Conservation (phyloP, 2,888 invertebrate species). For the Drosophila acutilabella region DNA sequence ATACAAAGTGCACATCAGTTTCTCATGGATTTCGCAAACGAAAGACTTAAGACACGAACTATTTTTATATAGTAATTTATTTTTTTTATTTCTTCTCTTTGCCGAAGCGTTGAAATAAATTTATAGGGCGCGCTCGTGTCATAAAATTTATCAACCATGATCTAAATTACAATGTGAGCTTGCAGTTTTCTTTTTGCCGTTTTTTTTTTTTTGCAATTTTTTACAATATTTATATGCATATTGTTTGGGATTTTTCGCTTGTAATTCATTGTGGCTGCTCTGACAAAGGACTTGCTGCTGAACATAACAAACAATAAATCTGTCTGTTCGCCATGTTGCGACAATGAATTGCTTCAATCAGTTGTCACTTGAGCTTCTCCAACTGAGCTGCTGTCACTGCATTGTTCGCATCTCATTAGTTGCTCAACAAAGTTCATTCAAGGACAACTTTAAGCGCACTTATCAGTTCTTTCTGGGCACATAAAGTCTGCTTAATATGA, state of each 20-base stretch:
- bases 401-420: conserved; percentile 2
- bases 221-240: conserved; percentile 12
- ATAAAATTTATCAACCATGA: conserved; percentile 65
- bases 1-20: conserved; percentile 17
- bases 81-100: not conserved
- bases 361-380: conserved; percentile 46
- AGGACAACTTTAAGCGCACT: conserved; percentile 2
- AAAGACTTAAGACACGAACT: conserved; percentile 72
- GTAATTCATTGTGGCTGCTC: conserved; percentile 33
- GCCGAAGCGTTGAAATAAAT: conserved; percentile 41
- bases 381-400: conserved; percentile 6
- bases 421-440: not conserved
- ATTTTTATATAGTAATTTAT: conserved; percentile 11
- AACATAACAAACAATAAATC: conserved; percentile 42
- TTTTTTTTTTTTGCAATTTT: conserved; percentile 19
- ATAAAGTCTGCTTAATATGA: not conserved
- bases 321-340: conserved; percentile 22
- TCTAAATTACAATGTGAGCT: conserved; percentile 64
- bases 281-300: conserved; percentile 46
- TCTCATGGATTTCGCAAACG: conserved; percentile 64
- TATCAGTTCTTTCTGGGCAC: not conserved
- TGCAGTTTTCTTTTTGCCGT: conserved; percentile 24
- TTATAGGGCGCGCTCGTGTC: conserved; percentile 62
- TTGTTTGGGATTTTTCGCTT: conserved; percentile 33
- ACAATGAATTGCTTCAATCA: conserved; percentile 54